Conservation (phyloP, 1,140 invertebrate genomes). For the Megalopta genalis region DNA sequence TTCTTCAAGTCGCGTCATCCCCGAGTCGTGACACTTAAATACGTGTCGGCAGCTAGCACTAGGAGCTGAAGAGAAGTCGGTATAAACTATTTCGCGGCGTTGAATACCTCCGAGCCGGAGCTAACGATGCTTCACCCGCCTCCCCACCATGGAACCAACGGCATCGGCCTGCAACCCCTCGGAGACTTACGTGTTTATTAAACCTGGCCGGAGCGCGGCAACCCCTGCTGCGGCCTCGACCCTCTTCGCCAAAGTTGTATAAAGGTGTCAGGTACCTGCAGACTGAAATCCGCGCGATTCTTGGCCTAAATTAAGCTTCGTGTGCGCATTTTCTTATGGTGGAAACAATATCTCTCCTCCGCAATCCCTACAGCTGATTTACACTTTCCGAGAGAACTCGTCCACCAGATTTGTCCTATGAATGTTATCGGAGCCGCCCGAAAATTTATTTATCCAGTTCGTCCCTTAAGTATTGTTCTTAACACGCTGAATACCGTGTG, state of each 20-base stretch:
- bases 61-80: conserved; percentile 51
- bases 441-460: too few relatives aligned
- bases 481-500: too few relatives aligned
- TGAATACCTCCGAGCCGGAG: conserved; percentile 58
- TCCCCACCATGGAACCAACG: conserved; percentile 1
- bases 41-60: conserved; percentile 55
- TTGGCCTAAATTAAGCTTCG: conserved; percentile 13
- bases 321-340: not conserved
- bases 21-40: conserved; percentile 61
- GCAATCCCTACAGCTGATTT: not conserved
- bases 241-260: conserved; percentile 9
- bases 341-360: not conserved
- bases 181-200: conserved; percentile 64
- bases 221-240: conserved; percentile 14
- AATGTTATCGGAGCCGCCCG: too few relatives aligned
- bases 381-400: too few relatives aligned
- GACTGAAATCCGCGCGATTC: conserved; percentile 20
- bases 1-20: conserved; percentile 23
- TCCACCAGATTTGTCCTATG: too few relatives aligned
- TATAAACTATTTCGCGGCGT: conserved; percentile 62
- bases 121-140: conserved; percentile 63
- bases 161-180: conserved; percentile 31
- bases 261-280: conserved; percentile 12
- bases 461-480: too few relatives aligned
- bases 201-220: conserved; percentile 25